Evolutionary conservation across 2,888 invertebrate genomes (phyloP), one percentile per base, ranked within the genome.

Genomic region (Tipula lateralis): DNA sequence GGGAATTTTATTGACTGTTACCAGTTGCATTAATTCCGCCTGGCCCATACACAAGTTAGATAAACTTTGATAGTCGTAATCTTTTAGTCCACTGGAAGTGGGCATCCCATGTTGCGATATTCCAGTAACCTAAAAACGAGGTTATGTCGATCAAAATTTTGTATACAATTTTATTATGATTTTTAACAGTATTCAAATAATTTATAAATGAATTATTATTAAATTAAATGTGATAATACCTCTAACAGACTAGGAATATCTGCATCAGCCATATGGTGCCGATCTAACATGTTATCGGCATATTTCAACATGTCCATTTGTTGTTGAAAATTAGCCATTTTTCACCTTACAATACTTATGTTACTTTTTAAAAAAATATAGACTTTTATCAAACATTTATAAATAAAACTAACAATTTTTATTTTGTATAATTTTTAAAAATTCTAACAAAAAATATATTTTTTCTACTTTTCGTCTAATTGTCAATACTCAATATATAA

Each of bases 51-150:
- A 92, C 84, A 95, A 90, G 32, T 94, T 93, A 86, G 94, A 93
- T 84, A 96, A 91, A 87, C 94, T 94, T 85, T 97, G 97, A 91
- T 99, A 99, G 90, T 99, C 98, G 88, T 94, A 94, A 88, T 98
- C 97, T 86, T 95, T 95, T 80, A 97, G 91, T 3, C 98, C 99
- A 92, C 97, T 98, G 85, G 95, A 95, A 87, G 96, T 96, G 87
- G 97, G 94, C 87, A 93, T 94, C 88, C 93, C 93, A 91, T 93
- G 92, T 84, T 92, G 91, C 85, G 92, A 92, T 87, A 94, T 91
- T 86, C 93, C 94, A 88, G 94, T 93, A 87, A 93, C 91, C 93
- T 93, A 29, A 44, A 84, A 44, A 16, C 50, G n/a, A 84, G 84
- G 84, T 84, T 84, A 84, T 50, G 84, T 44, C 19, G 12, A 36